These are phyloP conservation scores for Drosophila meridionalis DNA, from an alignment of 2,888 invertebrate species.

Conservation along the genomic window DNA sequence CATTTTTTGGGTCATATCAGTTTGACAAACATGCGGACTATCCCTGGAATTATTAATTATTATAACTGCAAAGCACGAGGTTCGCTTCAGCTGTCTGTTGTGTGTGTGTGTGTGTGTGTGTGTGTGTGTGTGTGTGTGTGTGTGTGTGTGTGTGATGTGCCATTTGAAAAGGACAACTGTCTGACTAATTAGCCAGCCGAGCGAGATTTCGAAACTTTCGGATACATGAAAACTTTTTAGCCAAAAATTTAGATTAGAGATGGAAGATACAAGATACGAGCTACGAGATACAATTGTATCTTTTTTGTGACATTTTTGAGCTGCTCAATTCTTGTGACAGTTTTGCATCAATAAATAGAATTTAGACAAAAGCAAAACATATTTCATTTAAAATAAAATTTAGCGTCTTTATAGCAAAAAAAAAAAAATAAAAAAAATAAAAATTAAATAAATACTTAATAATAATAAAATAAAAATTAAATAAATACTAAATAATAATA, in stretches of 20 bases:
- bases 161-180: conserved; percentile 49
- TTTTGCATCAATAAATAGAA: not conserved
- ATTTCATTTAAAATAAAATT: not conserved
- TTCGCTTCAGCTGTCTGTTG: conserved; percentile 50
- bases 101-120: conserved; percentile 9
- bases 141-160: conserved; percentile 12
- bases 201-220: conserved; percentile 45
- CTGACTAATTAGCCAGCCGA: conserved; percentile 55
- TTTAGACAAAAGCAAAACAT: not conserved
- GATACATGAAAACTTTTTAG: conserved; percentile 22
- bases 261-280: conserved; percentile 17
- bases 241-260: conserved; percentile 8
- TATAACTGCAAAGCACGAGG: conserved; percentile 69
- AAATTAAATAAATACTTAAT: no score
- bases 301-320: not conserved
- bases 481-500: no score
- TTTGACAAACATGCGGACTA: conserved; percentile 80
- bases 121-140: conserved; percentile 17
- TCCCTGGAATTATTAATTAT: conserved; percentile 81
- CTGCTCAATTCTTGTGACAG: not conserved
- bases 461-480: no score
- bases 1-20: conserved; percentile 68
- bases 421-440: no score
- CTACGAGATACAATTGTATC: conserved; percentile 42
- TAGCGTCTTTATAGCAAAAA: not conserved